Conservation (phyloP, 2,888 invertebrate species). For the Lasioglossum oenotherae region DNA sequence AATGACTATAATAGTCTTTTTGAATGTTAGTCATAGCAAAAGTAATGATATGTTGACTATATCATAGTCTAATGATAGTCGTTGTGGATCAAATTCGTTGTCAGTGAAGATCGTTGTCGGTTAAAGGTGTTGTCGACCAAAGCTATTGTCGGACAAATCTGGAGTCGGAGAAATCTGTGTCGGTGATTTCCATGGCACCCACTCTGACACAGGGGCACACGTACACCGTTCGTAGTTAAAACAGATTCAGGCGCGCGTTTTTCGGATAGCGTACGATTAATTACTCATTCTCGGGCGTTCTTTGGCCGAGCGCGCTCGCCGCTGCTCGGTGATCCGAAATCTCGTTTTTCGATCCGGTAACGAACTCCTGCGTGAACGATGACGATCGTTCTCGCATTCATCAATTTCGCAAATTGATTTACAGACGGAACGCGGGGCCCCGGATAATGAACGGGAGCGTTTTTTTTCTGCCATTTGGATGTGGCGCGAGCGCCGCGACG, state of each 20-base stretch:
- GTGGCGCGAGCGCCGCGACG: neutral
- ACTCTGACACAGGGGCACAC: neutral
- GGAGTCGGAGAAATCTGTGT: too few species aligned
- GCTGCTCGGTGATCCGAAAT: conserved; percentile 15
- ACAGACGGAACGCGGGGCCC: neutral
- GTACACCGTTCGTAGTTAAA: neutral
- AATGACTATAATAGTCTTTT: too few species aligned
- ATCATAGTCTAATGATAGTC: too few species aligned
- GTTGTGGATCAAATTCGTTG: too few species aligned
- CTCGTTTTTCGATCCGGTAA: neutral
- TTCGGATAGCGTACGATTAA: conserved; percentile 29
- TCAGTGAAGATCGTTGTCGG: too few species aligned
- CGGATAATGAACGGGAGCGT: conserved; percentile 11
- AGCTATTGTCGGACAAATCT: too few species aligned
- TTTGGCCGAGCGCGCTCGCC: neutral
- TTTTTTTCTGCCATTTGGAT: neutral
- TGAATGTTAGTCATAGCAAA: too few species aligned
- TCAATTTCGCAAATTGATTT: conserved; percentile 31
- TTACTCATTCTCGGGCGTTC: conserved; percentile 33
- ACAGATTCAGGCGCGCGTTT: neutral
- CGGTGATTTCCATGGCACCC: too few species aligned
- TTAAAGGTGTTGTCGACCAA: too few species aligned
- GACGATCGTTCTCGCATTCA: conserved; percentile 4
- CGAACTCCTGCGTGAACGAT: conserved; percentile 13
- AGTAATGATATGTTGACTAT: too few species aligned